phyloP scores from a whole-genome alignment of 2,797 vertebrate genomes.

The Florisuga fusca region DNA sequence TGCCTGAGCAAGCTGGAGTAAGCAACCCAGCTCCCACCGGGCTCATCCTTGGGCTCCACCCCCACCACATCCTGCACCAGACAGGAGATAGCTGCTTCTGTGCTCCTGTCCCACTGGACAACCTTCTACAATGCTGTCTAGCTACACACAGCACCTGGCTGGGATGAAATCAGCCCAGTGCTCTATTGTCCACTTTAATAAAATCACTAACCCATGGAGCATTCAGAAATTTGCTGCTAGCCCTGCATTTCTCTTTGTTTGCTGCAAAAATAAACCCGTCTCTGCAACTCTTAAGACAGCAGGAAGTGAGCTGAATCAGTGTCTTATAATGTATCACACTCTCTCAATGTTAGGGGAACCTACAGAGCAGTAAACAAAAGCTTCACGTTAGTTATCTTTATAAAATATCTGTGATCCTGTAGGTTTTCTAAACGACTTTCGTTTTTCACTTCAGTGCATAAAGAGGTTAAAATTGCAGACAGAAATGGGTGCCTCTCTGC shows the following conservation, averaged over 20 bases:
- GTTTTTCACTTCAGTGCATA: not conserved
- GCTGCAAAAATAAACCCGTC: not conserved
- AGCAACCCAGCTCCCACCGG: not conserved
- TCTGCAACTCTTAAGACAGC: not conserved
- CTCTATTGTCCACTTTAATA: not conserved
- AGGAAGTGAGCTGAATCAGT: not conserved
- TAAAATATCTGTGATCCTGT: not conserved
- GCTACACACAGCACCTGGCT: not conserved
- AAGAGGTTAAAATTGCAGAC: not conserved
- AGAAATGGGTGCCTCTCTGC: not conserved
- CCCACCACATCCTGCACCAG: accelerated
- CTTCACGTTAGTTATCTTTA: not conserved
- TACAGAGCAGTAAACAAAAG: not conserved
- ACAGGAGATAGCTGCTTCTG: accelerated
- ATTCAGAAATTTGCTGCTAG: not conserved
- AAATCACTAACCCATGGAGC: not conserved
- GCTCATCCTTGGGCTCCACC: not conserved
- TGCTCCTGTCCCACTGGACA: not conserved
- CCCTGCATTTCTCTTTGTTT: not conserved
- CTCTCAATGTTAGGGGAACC: not conserved
- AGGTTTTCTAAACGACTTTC: not conserved
- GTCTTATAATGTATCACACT: accelerated
- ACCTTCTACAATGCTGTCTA: not conserved
- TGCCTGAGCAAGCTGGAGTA: not conserved
- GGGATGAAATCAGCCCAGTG: not conserved